Conservation (phyloP, 1,140 invertebrate species). For the Drosophila prosaltans region DNA sequence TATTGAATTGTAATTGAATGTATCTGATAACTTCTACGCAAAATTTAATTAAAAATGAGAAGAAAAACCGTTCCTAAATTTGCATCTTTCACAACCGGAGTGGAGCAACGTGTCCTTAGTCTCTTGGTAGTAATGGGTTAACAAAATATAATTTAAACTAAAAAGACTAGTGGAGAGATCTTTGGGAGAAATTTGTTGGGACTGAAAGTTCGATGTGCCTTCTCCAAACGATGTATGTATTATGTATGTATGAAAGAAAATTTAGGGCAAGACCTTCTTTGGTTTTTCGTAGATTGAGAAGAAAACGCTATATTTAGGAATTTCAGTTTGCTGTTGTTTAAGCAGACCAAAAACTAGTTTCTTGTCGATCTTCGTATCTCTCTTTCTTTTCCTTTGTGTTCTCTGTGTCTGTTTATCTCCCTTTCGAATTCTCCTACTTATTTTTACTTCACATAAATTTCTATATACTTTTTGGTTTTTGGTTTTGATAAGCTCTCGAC, state of each 20-base stretch:
- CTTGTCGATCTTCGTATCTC: background rate
- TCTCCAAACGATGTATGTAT: background rate
- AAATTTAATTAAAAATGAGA: background rate
- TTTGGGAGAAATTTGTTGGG: background rate
- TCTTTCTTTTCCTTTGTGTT: background rate
- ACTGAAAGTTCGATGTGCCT: background rate
- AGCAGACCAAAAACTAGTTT: constrained; percentile 1
- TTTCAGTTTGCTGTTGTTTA: background rate
- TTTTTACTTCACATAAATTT: constrained; percentile 19
- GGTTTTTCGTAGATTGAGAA: constrained; percentile 1
- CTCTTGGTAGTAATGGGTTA: background rate
- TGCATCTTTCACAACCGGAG: background rate
- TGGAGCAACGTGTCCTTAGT: background rate
- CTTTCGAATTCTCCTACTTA: constrained; percentile 1
- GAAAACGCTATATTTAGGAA: background rate
- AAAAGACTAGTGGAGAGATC: background rate
- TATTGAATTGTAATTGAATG: background rate
- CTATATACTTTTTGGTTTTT: constrained; percentile 14
- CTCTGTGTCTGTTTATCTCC: background rate
- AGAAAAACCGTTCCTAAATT: background rate
- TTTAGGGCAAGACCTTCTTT: constrained; percentile 10
- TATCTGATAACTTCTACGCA: background rate
- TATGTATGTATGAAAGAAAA: background rate
- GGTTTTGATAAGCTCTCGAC: constrained; percentile 38
- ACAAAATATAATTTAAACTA: too few relatives aligned